Conservation (phyloP, 2,797 vertebrate genomes). For the Pseudopleuronectes americanus region DNA sequence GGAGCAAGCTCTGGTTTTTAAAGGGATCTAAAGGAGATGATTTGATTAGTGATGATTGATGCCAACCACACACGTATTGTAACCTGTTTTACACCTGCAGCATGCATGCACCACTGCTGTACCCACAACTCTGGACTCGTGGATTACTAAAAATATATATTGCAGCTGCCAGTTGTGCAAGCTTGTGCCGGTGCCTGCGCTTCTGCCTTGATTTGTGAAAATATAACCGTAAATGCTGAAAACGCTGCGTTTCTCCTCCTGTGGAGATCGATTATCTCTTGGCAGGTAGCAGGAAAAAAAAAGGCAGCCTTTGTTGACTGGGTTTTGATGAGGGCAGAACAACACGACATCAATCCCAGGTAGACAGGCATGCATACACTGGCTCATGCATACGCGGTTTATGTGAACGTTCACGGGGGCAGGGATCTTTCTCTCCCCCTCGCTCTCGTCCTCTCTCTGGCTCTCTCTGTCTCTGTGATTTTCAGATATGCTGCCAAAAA, state of each 20-base stretch:
- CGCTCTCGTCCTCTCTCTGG: background rate
- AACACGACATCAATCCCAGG: constrained; percentile 29
- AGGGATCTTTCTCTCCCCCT: background rate
- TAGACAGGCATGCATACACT: constrained; percentile 19
- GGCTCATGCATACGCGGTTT: constrained; percentile 23
- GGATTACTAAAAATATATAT: constrained; percentile 20
- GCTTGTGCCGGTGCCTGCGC: constrained; percentile 10
- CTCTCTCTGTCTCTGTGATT: constrained; percentile 3
- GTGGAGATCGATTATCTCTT: constrained; percentile 47
- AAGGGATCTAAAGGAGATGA: constrained; percentile 63
- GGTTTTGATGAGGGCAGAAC: constrained; percentile 58
- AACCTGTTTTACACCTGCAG: constrained; percentile 53
- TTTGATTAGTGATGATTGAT: constrained; percentile 74
- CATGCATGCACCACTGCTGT: constrained; percentile 16
- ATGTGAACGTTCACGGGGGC: constrained; percentile 3
- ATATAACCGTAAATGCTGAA: constrained; percentile 32
- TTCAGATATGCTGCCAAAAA: background rate
- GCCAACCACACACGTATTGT: constrained; percentile 51
- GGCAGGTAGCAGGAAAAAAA: constrained; percentile 21
- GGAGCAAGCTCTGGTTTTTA: constrained; percentile 59
- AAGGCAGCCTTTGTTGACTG: constrained; percentile 51
- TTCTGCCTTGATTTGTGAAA: constrained; percentile 31
- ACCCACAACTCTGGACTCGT: constrained; percentile 16
- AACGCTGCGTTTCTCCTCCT: constrained; percentile 39
- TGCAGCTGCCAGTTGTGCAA: background rate